These are phyloP conservation scores for Barnardius zonarius DNA, from an alignment of 2,113 vertebrate genomes.

Conservation along the genomic window DNA sequence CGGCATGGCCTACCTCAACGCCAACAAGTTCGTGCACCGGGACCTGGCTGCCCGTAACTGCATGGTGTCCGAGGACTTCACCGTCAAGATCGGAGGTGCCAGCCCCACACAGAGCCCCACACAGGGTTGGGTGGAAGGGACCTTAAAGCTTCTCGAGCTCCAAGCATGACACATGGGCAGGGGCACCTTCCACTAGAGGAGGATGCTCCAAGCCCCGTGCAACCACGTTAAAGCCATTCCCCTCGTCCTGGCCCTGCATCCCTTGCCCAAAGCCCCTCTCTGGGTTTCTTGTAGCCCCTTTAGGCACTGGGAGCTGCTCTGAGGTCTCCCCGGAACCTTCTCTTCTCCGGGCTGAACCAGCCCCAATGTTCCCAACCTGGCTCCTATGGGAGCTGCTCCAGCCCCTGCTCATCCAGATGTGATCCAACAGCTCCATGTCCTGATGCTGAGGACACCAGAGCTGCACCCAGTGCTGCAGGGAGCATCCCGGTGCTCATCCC, in stretches of 20 bases:
- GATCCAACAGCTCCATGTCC: not conserved
- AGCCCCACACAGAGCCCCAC: too few relatives aligned
- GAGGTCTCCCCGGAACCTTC: not conserved
- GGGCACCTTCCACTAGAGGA: not conserved
- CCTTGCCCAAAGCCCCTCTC: not conserved
- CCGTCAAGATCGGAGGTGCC: slow-evolving; percentile 79
- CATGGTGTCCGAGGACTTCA: slow-evolving; percentile 84
- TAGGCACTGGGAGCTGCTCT: not conserved
- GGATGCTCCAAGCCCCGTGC: fast-evolving
- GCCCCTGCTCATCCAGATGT: not conserved
- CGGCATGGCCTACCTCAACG: slow-evolving; percentile 81
- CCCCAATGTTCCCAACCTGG: not conserved
- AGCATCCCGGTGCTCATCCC: not conserved
- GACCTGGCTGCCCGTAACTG: slow-evolving; percentile 83
- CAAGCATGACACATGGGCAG: not conserved
- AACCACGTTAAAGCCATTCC: not conserved
- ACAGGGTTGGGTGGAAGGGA: too few relatives aligned
- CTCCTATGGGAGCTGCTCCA: not conserved
- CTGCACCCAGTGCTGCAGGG: not conserved
- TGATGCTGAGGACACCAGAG: not conserved
- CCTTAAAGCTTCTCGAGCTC: not conserved
- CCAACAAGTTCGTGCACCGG: slow-evolving; percentile 83
- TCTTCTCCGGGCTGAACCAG: not conserved
- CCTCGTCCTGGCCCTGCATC: not conserved
- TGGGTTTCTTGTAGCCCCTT: not conserved